phyloP scores from a whole-genome alignment of 2,797 vertebrate species.

The Salarias fasciatus region DNA sequence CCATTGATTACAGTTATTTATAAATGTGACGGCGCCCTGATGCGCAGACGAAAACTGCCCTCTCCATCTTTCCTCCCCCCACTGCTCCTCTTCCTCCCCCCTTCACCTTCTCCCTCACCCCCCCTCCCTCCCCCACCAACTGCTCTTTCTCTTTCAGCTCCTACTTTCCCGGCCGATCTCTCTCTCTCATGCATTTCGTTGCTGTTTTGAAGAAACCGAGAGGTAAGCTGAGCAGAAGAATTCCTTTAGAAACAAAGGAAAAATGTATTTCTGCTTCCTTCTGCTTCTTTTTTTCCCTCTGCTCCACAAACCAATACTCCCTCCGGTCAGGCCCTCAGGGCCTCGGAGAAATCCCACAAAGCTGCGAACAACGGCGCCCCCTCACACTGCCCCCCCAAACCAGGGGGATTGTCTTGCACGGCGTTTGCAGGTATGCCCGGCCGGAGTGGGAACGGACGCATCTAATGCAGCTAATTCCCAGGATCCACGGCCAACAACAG shows the following conservation, averaged over 20 bases:
- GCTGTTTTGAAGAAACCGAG: conserved; percentile 9
- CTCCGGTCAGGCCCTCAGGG: conserved; percentile 62
- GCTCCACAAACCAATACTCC: conserved; percentile 78
- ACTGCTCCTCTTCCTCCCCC: conserved; percentile 11
- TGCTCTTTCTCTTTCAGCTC: conserved; percentile 16
- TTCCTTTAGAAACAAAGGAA: conserved; percentile 55
- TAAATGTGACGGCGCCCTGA: conserved; percentile 78
- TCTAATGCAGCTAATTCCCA: conserved; percentile 70
- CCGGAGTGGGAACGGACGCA: conserved; percentile 50
- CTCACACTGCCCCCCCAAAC: conserved; percentile 71
- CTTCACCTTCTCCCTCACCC: conserved; percentile 26
- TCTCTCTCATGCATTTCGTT: conserved; percentile 23
- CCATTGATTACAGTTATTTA: conserved; percentile 82
- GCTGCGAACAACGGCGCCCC: conserved; percentile 68
- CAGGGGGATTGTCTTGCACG: conserved; percentile 77
- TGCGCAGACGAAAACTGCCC: conserved; percentile 52
- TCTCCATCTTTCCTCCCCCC: conserved; percentile 25
- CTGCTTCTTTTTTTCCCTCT: conserved; percentile 20
- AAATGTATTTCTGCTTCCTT: conserved; percentile 72
- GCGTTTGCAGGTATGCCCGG: conserved; percentile 59
- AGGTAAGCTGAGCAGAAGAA: conserved; percentile 59
- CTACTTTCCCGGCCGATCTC: conserved; percentile 25
- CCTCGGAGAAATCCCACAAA: conserved; percentile 49
- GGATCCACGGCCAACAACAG: conserved; percentile 71
- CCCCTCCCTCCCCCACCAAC: conserved; percentile 28